Percentiles rank a stretch among this genome's conserved stretches.
These are phyloP conservation scores for Tachina fera DNA, from an alignment of 2,888 invertebrate species.

Conservation along the genomic window DNA sequence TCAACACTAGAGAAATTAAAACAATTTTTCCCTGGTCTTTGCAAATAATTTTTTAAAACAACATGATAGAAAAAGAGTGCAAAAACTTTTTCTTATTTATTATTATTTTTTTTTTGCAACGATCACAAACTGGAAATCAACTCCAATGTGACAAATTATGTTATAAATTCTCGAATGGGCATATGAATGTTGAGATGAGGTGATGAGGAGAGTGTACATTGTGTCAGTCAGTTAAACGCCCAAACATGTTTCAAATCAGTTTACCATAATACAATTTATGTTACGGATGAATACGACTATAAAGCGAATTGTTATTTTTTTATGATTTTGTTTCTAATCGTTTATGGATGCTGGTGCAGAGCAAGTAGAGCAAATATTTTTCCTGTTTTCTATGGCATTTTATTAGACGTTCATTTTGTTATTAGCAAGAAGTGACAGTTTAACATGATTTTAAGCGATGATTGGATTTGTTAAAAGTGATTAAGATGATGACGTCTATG, in stretches of 20 bases:
- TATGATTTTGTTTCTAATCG: background rate
- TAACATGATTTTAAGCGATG: constrained; percentile 66
- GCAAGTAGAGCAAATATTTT: constrained; percentile 6
- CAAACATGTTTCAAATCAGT: constrained; percentile 56
- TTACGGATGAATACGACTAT: constrained; percentile 7
- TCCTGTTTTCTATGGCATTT: constrained; percentile 3
- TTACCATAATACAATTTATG: constrained; percentile 47
- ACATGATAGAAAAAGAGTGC: background rate
- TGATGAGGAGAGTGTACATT: constrained; percentile 1
- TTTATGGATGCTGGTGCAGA: background rate
- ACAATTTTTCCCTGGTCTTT: constrained; percentile 27
- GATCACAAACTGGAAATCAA: constrained; percentile 42
- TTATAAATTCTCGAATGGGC: constrained; percentile 52
- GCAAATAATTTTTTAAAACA: background rate
- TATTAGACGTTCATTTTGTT: constrained; percentile 24
- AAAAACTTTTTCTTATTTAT: constrained; percentile 6
- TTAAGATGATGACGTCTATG: constrained; percentile 51
- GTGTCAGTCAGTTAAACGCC: constrained; percentile 56
- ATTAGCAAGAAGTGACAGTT: constrained; percentile 62
- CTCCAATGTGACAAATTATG: constrained; percentile 58
- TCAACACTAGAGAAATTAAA: constrained; percentile 41
- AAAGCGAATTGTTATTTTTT: constrained; percentile 20
- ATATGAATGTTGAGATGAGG: background rate
- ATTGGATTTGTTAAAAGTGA: constrained; percentile 64
- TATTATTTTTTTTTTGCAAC: background rate